Conservation (phyloP, 2,113 vertebrate genomes). For the Trochalopteron elliotii region DNA sequence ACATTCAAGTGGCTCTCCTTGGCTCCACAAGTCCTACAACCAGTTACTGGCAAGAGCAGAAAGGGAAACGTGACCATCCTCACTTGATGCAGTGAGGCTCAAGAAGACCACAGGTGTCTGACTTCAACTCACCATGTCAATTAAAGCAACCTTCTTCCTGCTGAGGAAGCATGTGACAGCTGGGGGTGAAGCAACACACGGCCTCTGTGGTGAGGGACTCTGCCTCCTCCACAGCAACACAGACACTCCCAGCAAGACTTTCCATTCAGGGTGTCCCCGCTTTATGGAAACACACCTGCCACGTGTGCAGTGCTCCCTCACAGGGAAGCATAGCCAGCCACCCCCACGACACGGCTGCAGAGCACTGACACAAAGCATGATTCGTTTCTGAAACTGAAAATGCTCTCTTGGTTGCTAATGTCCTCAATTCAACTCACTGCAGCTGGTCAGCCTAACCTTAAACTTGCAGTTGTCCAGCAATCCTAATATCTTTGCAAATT, state of each 20-base stretch:
- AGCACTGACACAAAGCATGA: not conserved
- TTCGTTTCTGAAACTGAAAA: not conserved
- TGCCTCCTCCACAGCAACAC: not conserved
- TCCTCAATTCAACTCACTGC: not conserved
- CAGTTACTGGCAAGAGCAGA: not conserved
- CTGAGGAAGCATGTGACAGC: not conserved
- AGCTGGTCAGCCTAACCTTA: not conserved
- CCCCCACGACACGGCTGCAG: accelerated
- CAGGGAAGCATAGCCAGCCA: not conserved
- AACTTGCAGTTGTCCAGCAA: not conserved
- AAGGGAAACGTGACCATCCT: not conserved
- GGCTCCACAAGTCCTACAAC: not conserved
- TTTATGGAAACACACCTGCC: not conserved
- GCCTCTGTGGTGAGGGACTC: not conserved
- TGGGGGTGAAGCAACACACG: not conserved
- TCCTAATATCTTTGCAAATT: not conserved
- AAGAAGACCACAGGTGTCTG: not conserved
- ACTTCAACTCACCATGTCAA: not conserved
- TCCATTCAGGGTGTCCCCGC: accelerated
- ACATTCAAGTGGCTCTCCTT: not conserved
- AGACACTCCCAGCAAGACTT: not conserved
- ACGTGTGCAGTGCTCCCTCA: not conserved
- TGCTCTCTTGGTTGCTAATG: not conserved
- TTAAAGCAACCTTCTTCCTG: not conserved
- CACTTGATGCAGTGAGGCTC: not conserved